Percentiles rank a stretch among this genome's conserved stretches.
Evolutionary conservation across 2,797 vertebrate genomes (phyloP).

Genomic region (Eospalax fontanierii): DNA sequence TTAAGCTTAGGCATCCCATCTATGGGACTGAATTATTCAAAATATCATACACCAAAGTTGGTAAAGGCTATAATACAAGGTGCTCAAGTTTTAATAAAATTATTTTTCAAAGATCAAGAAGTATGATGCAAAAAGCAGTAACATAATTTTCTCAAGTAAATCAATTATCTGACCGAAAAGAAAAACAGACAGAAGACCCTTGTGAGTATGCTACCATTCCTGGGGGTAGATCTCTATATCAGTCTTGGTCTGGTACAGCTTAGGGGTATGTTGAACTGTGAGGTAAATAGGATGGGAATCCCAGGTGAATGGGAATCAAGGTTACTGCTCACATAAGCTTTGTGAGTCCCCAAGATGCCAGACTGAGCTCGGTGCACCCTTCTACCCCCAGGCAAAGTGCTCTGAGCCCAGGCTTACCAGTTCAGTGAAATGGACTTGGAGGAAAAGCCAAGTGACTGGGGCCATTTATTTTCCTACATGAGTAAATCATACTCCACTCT

Average conservation of each 20-base stretch:
- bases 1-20: background rate
- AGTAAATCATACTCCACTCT: background rate
- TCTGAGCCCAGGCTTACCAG: background rate
- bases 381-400: background rate
- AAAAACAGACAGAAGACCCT: background rate
- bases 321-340: background rate
- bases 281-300: background rate
- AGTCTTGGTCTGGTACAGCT: background rate
- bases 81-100: background rate
- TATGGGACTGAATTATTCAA: background rate
- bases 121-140: background rate
- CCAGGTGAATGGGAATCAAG: background rate
- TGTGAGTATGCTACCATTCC: accelerated
- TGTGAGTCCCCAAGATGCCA: background rate
- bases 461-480: background rate
- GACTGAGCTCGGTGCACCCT: background rate
- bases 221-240: background rate
- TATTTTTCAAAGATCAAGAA: background rate
- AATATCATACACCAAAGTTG: slow-evolving; percentile 20
- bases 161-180: background rate
- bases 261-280: accelerated
- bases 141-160: background rate
- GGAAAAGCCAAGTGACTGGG: background rate
- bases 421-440: background rate
- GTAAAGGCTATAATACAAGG: background rate